Evolutionary conservation across 2,113 vertebrate genomes (phyloP).

Genomic region (Etheostoma cragini): DNA sequence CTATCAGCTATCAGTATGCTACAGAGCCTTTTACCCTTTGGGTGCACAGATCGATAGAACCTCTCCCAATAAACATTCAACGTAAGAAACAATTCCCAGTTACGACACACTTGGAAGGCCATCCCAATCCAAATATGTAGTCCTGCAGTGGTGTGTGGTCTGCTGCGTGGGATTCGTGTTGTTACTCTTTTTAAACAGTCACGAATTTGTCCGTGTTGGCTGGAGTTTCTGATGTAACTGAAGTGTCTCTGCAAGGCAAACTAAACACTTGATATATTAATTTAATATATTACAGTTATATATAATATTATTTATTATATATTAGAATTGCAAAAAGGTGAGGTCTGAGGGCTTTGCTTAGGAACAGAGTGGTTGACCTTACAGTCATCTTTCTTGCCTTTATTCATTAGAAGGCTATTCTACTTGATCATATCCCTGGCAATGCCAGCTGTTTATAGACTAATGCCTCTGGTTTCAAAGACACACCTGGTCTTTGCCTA

Average conservation of each 20-base stretch:
- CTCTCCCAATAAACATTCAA: constrained; percentile 27
- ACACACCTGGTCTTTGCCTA: constrained; percentile 36
- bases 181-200: constrained; percentile 61
- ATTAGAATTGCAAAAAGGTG: constrained; percentile 14
- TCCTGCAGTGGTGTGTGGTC: constrained; percentile 52
- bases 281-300: constrained; percentile 13
- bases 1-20: constrained; percentile 33
- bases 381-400: background rate
- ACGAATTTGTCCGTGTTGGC: constrained; percentile 44
- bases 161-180: constrained; percentile 53
- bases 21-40: constrained; percentile 20
- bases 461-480: constrained; percentile 36
- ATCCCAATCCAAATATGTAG: constrained; percentile 43
- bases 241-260: constrained; percentile 16
- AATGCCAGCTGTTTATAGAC: constrained; percentile 19
- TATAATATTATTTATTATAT: too few relatives aligned
- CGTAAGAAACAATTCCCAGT: constrained; percentile 36
- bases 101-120: constrained; percentile 47
- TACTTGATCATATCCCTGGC: constrained; percentile 6
- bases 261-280: constrained; percentile 20
- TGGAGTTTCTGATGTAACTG: constrained; percentile 30
- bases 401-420: constrained; percentile 32
- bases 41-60: constrained; percentile 40
- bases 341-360: background rate
- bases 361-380: constrained; percentile 6